Percentiles rank a stretch among this genome's conserved stretches.
These are phyloP conservation scores for Sebastes minor DNA, from an alignment of 2,797 vertebrate species.

Conservation along the genomic window DNA sequence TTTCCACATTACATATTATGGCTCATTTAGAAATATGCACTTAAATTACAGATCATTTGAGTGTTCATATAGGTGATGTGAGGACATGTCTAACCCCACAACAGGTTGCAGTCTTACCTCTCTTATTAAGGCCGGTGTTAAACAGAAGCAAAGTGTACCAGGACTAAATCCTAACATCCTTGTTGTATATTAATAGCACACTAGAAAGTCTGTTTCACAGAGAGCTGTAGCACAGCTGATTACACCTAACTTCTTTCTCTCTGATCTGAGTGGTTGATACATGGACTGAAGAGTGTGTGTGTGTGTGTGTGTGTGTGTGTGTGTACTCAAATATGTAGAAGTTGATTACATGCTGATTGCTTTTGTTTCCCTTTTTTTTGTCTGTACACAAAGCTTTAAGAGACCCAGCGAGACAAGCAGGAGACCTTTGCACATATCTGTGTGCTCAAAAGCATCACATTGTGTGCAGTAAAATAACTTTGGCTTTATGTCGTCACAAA, in stretches of 20 bases:
- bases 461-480: neutral
- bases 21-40: neutral
- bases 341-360: neutral
- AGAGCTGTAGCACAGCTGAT: constrained; percentile 23
- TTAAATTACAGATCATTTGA: neutral
- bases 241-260: constrained; percentile 13
- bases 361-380: neutral
- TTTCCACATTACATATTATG: neutral
- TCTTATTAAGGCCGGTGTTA: neutral
- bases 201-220: constrained; percentile 47
- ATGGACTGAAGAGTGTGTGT: neutral
- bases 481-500: too few species aligned
- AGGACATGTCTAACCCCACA: neutral
- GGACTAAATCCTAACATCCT: constrained; percentile 51
- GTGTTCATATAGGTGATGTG: neutral
- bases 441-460: neutral
- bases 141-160: constrained; percentile 12
- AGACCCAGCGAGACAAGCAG: neutral
- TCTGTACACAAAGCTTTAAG: neutral
- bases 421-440: neutral
- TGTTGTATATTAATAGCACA: constrained; percentile 63
- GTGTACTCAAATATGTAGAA: neutral
- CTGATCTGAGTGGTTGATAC: neutral
- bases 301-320: neutral
- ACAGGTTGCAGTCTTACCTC: neutral